These are phyloP conservation scores for Lipotes vexillifer DNA, from an alignment of 2,113 vertebrate species.

Conservation along the genomic window DNA sequence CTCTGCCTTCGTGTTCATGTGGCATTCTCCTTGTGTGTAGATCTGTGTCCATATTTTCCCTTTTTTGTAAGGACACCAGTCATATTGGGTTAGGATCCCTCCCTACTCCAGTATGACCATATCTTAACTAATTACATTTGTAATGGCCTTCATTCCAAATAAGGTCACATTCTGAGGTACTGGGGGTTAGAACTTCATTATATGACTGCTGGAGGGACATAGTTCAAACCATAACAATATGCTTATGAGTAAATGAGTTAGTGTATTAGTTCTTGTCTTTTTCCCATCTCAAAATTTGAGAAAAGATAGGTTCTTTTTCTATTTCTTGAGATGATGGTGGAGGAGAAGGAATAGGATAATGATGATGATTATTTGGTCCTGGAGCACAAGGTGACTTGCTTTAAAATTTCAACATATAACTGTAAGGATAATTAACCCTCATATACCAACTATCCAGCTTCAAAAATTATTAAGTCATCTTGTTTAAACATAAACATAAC, in stretches of 20 bases:
- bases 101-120: not conserved
- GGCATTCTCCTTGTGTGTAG: not conserved
- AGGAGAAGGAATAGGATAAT: not conserved
- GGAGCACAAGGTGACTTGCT: not conserved
- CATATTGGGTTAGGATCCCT: not conserved
- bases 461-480: not conserved
- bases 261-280: constrained; percentile 20
- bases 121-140: constrained; percentile 3
- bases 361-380: not conserved
- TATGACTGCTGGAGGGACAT: not conserved
- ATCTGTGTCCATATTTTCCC: not conserved
- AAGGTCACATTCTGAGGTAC: not conserved
- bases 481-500: not conserved
- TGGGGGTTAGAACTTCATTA: not conserved
- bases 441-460: not conserved
- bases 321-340: not conserved
- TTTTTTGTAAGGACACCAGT: not conserved
- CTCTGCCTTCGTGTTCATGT: not conserved
- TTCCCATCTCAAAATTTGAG: constrained; percentile 5
- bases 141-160: not conserved
- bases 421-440: not conserved
- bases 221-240: not conserved
- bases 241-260: not conserved
- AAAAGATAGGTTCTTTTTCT: not conserved
- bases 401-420: not conserved